Conservation (phyloP, 2,797 vertebrate species). For the Pyrocephalus nanus region DNA sequence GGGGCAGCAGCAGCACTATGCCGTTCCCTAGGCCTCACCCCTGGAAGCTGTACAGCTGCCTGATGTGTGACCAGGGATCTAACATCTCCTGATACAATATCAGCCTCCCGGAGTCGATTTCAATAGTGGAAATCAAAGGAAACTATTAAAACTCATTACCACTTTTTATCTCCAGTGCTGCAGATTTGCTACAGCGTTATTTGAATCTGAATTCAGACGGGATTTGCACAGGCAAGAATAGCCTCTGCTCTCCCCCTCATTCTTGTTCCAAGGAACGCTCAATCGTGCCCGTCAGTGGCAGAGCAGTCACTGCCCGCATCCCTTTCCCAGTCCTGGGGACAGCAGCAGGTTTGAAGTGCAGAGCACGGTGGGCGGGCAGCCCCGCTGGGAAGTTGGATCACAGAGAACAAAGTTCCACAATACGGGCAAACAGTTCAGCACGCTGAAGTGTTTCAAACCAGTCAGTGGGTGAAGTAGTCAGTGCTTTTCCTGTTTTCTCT, state of each 20-base stretch:
- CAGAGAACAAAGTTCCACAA: neutral
- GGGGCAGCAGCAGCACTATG: neutral
- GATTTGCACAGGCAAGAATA: constrained; percentile 5
- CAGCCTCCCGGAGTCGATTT: neutral
- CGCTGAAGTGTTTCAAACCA: neutral
- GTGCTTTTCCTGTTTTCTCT: neutral
- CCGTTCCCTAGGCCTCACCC: neutral
- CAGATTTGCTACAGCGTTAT: constrained; percentile 33
- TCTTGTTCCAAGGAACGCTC: neutral
- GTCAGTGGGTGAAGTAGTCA: fast-evolving
- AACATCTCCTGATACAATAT: neutral
- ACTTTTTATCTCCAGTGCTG: constrained; percentile 59
- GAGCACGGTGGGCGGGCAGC: neutral
- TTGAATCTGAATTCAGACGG: constrained; percentile 7
- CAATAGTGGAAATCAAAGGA: constrained; percentile 18
- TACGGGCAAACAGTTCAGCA: fast-evolving
- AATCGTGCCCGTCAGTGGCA: neutral
- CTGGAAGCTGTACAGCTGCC: neutral
- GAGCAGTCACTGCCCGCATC: neutral
- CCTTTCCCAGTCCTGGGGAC: neutral
- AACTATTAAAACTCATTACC: constrained; percentile 62
- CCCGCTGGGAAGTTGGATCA: fast-evolving
- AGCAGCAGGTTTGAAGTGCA: neutral
- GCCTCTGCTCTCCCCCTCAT: neutral
- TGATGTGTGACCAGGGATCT: neutral